Evolutionary conservation across 2,888 invertebrate genomes (phyloP), one percentile per base, ranked within the genome.

Genomic region (Caradrina clavipalpis): DNA sequence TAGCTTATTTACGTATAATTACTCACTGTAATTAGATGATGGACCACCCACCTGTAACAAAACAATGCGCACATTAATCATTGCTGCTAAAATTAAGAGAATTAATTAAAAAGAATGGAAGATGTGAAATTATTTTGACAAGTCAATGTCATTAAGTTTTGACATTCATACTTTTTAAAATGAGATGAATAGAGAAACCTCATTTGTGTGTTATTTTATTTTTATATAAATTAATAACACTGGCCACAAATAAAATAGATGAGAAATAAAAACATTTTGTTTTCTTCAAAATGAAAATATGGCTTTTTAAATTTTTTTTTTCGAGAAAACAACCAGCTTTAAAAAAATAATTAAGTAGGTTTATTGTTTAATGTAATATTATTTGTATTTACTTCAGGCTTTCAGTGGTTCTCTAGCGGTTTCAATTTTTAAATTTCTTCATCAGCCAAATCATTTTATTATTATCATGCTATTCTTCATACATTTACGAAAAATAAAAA

Each of bases 11-110:
- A 63, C 51, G 56, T 62, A 35, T 64, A 72, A 73, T 81, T 35
- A 80, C 84, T 78, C 55, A 72, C 76, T 59, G 62, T 55, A 69
- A 72, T 69, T 56, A 69, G 53, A 62, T 39, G 59, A 69, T 3
- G 49, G 78, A 74, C 73, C 86, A 86, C 86, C 81, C 76, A 88
- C 88, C 88, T 88, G 87, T n/a, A 88, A 88, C 87, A 87, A 87
- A 78, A 69, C 70, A 73, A 78, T 78, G 61, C 56, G 26, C 26
- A 50, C 67, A 78, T 77, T 72, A 76, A 84, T 83, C 74, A 78
- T 67, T 60, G 69, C 47, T 73, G 53, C 35, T 62, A 31, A 74
- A 67, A 45, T 45, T 45, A 45, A 1, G 6, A 45, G 17, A 45
- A 5, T 13, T 45, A 45, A 45, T 45, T 45, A 5, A 17, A 17